A percentile compares a stretch with the other conserved stretches of the same genome.
Conservation (phyloP, 2,797 vertebrate genomes). For the Australoheros facetus region DNA sequence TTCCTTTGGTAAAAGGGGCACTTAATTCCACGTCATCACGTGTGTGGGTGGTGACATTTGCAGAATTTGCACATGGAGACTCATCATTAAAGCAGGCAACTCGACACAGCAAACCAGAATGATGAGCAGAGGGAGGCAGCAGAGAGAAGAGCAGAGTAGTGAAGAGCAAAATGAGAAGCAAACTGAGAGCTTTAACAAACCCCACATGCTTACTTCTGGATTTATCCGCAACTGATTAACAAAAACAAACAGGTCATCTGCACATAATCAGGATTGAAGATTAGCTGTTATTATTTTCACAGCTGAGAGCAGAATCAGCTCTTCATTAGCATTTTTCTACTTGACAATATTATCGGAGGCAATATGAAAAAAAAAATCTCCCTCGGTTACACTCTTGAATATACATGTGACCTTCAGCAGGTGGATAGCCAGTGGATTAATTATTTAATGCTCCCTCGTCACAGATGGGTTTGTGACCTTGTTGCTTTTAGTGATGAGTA, state of each 20-base stretch:
- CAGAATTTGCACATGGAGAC: neutral
- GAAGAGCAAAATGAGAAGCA: neutral
- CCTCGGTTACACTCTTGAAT: conserved; percentile 1
- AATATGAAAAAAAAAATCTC: neutral
- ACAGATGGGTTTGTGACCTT: conserved; percentile 2
- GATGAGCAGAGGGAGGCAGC: conserved; percentile 82
- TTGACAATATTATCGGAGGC: neutral
- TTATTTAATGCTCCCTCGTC: neutral
- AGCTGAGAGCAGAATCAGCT: conserved; percentile 61
- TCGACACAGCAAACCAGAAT: conserved; percentile 80
- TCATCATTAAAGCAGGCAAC: conserved; percentile 30
- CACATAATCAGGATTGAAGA: conserved; percentile 70
- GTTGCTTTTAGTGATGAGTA: conserved; percentile 25
- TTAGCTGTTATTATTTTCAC: conserved; percentile 79
- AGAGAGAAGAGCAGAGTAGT: neutral
- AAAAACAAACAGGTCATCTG: neutral
- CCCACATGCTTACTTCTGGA: neutral
- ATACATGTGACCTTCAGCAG: conserved; percentile 13
- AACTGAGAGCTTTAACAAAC: neutral
- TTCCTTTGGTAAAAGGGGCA: neutral
- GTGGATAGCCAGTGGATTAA: conserved; percentile 6
- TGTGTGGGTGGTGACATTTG: neutral
- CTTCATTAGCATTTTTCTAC: neutral
- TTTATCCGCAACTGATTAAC: neutral
- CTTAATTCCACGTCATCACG: neutral